A percentile compares a stretch with the other conserved stretches of the same genome.
Evolutionary conservation across 53 echinoderm and acorn worm genomes (phyloP).

Genomic region (Temnopleurus reevesii): DNA sequence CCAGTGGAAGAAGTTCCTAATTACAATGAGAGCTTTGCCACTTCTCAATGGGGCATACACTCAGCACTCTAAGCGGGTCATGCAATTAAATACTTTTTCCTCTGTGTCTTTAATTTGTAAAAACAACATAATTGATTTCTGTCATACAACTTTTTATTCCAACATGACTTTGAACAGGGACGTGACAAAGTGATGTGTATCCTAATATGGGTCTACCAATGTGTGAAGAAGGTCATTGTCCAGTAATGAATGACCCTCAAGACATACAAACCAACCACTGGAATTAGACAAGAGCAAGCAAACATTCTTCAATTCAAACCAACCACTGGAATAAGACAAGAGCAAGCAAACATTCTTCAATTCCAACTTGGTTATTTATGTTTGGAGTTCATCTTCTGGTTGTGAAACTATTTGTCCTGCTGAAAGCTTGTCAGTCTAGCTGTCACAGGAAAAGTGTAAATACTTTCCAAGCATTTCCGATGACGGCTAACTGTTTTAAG

Average conservation of each 20-base stretch:
- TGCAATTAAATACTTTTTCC: too few relatives aligned
- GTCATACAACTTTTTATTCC: background rate
- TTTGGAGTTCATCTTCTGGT: background rate
- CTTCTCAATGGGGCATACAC: too few relatives aligned
- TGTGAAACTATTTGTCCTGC: background rate
- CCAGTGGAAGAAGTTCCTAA: too few relatives aligned
- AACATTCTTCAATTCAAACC: background rate
- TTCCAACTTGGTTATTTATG: background rate
- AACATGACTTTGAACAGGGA: background rate
- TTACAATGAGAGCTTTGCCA: too few relatives aligned
- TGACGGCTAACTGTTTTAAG: background rate
- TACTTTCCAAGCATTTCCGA: constrained; percentile 22
- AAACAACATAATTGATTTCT: too few relatives aligned
- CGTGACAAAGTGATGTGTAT: background rate
- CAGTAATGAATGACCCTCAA: background rate
- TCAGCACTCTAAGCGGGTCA: too few relatives aligned
- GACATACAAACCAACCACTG: background rate
- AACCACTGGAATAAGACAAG: too few relatives aligned
- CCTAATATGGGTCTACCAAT: background rate
- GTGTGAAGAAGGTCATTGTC: background rate
- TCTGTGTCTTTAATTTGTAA: too few relatives aligned
- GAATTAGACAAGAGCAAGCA: background rate
- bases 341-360: background rate
- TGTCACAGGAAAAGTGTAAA: constrained; percentile 28
- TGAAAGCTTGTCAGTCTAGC: background rate